Evolutionary conservation across 2,888 invertebrate genomes (phyloP).

Genomic region (Synergus itoensis): DNA sequence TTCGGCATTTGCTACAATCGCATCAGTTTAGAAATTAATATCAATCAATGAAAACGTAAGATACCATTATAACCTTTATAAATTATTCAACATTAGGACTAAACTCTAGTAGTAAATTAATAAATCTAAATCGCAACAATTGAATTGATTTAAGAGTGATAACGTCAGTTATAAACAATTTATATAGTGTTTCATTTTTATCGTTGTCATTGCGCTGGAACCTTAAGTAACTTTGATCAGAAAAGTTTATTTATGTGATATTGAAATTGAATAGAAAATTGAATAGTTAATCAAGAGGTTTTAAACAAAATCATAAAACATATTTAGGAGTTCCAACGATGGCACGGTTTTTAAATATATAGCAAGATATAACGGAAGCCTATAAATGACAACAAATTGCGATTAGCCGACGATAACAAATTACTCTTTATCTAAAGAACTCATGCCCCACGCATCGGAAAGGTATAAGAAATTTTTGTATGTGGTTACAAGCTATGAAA

Average conservation of each 20-base stretch:
- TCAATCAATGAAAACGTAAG: constrained; percentile 18
- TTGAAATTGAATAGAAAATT: too few relatives aligned
- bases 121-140: neutral
- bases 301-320: too few relatives aligned
- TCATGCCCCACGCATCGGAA: constrained; percentile 58
- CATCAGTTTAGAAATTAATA: constrained; percentile 43
- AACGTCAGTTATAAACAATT: neutral
- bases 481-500: constrained; percentile 55
- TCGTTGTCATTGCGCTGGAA: neutral
- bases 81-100: neutral
- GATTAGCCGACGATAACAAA: constrained; percentile 48
- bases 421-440: constrained; percentile 64
- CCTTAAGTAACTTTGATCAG: too few relatives aligned
- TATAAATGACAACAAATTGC: constrained; percentile 44
- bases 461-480: constrained; percentile 65
- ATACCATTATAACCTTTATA: neutral
- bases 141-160: neutral
- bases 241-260: too few relatives aligned
- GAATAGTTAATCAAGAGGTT: too few relatives aligned
- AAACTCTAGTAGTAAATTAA: neutral
- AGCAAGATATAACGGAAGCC: neutral
- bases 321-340: neutral
- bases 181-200: neutral
- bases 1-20: constrained; percentile 22
- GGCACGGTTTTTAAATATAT: neutral